Conservation (phyloP, 1,140 invertebrate genomes). For the Dufourea novaeangliae region DNA sequence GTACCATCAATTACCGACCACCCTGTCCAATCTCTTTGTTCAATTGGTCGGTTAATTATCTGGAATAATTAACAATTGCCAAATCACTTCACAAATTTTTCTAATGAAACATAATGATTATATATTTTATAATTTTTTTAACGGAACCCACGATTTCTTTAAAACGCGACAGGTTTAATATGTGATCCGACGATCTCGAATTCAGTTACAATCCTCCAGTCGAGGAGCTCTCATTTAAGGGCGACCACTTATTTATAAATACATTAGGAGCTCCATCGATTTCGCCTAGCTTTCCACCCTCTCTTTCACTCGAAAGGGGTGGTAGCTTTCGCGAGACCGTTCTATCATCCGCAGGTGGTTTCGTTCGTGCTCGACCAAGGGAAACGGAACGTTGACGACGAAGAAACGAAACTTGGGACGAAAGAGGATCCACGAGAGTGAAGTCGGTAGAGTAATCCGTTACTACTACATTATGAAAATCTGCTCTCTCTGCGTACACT, state of each 20-base stretch:
- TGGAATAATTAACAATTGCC: no score
- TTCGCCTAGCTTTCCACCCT: conserved; percentile 19
- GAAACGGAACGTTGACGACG: no score
- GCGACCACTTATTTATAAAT: conserved; percentile 42
- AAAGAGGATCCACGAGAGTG: not conserved
- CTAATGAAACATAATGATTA: no score
- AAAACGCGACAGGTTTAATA: not conserved
- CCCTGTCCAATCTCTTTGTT: no score
- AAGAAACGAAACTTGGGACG: not conserved
- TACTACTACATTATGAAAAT: not conserved
- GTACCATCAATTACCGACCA: no score
- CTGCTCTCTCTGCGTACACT: no score
- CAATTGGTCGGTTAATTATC: no score
- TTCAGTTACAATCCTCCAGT: not conserved
- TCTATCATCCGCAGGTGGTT: not conserved
- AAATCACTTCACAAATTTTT: no score
- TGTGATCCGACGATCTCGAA: not conserved
- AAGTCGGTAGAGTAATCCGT: not conserved
- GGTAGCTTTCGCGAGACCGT: conserved; percentile 14
- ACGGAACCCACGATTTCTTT: no score
- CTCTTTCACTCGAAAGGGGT: not conserved
- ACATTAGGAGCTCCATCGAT: conserved; percentile 36
- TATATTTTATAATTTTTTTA: no score
- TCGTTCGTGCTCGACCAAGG: not conserved
- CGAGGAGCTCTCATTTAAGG: not conserved